These are phyloP conservation scores for Scomber colias DNA, from an alignment of 2,113 vertebrate species.

Conservation along the genomic window DNA sequence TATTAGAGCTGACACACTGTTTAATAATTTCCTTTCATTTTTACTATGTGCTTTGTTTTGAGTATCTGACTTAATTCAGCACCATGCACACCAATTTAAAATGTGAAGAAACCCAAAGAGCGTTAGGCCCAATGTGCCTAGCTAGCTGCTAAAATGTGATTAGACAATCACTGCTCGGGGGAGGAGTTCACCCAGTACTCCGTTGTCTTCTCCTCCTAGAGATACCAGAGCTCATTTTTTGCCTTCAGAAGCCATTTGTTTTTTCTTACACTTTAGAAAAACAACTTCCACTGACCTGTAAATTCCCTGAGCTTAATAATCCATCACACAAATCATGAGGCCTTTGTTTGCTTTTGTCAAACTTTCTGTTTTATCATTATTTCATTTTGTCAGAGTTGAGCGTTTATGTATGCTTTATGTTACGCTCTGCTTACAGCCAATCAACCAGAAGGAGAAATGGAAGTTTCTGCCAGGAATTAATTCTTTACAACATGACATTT, in stretches of 20 bases:
- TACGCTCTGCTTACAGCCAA: conserved; percentile 9
- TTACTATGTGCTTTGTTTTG: no score
- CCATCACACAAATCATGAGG: conserved; percentile 1
- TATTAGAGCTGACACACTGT: no score
- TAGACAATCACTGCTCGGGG: neutral
- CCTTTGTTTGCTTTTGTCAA: conserved; percentile 37
- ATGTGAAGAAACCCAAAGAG: neutral
- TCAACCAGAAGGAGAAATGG: neutral
- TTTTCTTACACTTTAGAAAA: conserved; percentile 9
- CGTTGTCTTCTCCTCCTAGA: neutral
- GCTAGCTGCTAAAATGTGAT: neutral
- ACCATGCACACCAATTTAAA: no score
- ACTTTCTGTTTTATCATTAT: conserved; percentile 8
- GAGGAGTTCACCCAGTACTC: neutral
- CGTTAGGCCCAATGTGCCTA: neutral
- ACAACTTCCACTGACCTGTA: conserved; percentile 5
- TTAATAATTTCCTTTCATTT: no score
- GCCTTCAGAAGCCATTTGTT: neutral
- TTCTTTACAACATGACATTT: neutral
- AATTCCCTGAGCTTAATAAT: conserved; percentile 3
- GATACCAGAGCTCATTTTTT: conserved; percentile 1
- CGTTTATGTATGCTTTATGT: neutral
- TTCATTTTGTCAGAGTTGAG: neutral
- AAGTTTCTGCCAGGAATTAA: conserved; percentile 13
- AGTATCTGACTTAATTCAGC: neutral